phyloP scores from a whole-genome alignment of 2,888 invertebrate genomes.

The Portevinia maculata region DNA sequence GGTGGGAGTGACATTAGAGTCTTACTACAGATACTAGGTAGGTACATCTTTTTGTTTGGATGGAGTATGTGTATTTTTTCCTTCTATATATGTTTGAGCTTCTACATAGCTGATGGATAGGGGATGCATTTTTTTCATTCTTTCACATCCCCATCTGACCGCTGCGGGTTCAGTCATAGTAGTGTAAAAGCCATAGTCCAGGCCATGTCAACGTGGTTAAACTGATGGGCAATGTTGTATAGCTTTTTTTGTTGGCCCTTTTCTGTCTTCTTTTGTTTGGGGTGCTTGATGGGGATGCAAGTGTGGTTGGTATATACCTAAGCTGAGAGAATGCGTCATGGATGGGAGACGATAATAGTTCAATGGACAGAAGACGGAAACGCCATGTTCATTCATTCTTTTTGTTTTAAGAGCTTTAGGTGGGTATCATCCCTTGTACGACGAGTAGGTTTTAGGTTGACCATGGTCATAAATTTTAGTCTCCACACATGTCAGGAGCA shows the following conservation, averaged over 20 bases:
- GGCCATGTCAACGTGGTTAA: conserved; percentile 82
- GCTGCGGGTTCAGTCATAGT: conserved; percentile 73
- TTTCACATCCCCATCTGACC: conserved; percentile 61
- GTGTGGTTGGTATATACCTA: conserved; percentile 15
- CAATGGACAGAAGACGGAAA: conserved; percentile 44
- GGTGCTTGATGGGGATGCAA: conserved; percentile 35
- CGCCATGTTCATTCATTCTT: conserved; percentile 31
- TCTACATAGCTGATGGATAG: conserved; percentile 4
- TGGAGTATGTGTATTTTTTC: conserved; percentile 1
- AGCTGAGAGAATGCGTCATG: background rate
- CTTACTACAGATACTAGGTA: conserved; percentile 8
- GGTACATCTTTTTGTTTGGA: background rate
- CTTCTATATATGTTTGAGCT: background rate
- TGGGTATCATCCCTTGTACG: conserved; percentile 62
- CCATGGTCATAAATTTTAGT: conserved; percentile 71
- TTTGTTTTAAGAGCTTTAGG: conserved; percentile 20
- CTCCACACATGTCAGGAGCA: conserved; percentile 43
- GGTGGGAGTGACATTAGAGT: conserved; percentile 72
- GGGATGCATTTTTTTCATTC: conserved; percentile 40
- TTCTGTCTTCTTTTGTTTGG: conserved; percentile 11
- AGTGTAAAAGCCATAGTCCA: conserved; percentile 79
- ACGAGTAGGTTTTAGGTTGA: conserved; percentile 66
- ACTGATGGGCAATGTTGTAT: conserved; percentile 79
- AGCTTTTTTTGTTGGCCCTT: conserved; percentile 38
- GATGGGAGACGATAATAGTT: conserved; percentile 32